phyloP scores from a whole-genome alignment of 2,113 vertebrate species.

The Zingel zingel region DNA sequence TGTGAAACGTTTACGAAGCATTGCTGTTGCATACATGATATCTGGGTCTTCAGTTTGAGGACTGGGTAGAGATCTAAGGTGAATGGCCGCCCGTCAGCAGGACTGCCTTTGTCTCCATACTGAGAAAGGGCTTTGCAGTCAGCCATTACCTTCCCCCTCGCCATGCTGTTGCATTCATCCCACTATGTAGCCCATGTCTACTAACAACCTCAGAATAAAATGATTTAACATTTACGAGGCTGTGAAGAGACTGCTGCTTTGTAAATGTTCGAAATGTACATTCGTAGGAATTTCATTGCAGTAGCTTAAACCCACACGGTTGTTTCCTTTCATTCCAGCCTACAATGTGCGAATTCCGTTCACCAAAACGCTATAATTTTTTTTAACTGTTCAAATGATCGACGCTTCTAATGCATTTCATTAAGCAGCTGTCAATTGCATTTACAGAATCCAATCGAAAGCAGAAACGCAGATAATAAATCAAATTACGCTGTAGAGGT shows the following conservation, averaged over 20 bases:
- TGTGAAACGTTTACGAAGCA: conserved; percentile 27
- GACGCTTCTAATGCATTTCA: conserved; percentile 41
- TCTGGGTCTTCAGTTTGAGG: conserved; percentile 30
- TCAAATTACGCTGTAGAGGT: conserved; percentile 43
- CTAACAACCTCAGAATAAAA: conserved; percentile 37
- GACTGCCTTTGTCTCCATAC: conserved; percentile 84
- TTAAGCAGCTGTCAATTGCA: conserved; percentile 43
- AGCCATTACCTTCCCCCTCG: conserved; percentile 82
- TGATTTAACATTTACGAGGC: neutral
- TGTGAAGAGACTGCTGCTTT: neutral
- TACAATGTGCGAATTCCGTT: neutral
- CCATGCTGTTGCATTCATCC: conserved; percentile 63
- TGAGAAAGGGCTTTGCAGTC: conserved; percentile 78
- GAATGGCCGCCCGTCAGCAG: conserved; percentile 80
- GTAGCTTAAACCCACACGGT: neutral
- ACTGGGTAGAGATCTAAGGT: conserved; percentile 65
- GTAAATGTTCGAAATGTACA: conserved; percentile 12
- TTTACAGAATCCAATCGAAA: conserved; percentile 32
- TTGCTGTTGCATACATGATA: conserved; percentile 16
- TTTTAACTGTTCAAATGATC: conserved; percentile 28
- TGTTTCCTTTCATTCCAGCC: conserved; percentile 11
- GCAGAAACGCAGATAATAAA: conserved; percentile 47
- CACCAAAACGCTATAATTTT: conserved; percentile 1
- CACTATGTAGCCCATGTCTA: conserved; percentile 14
- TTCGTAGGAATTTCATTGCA: neutral